Evolutionary conservation across 2,113 vertebrate genomes (phyloP), one percentile per base, ranked within the genome.

Genomic region (Apteryx mantelli): DNA sequence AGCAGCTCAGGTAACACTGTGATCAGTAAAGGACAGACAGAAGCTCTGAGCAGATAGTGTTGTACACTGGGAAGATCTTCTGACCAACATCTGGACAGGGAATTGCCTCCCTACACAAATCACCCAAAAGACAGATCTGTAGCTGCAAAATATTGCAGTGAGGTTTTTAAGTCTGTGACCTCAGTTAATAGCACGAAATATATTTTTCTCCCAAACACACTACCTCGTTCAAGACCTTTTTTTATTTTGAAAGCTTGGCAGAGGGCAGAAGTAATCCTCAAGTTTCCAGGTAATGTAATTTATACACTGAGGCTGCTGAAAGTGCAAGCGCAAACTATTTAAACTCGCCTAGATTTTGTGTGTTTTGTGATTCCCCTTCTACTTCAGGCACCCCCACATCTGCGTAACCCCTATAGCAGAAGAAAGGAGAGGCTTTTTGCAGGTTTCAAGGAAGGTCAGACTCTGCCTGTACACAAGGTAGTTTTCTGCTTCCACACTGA

Each of bases 61-160:
- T 94, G 88, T 86, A 96, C 50, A 88, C 46, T 2, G 1, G 71
- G 60, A 89, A 91, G 75, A 91, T 84, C 71, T 73, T 77, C 82
- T 82, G 44, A 64, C 60, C 77, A 82, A 93, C 75, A 93, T 40
- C 76, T 92, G 88, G 69, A 76, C 73, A 61, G 69, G 82, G 73
- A 89, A 95, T 50, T 86, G 52, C 13, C 42, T 90, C 53, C 34
- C 64, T 88, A 1, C 40, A 30, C n/a, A 52, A 82, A 74, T 53
- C 84, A 93, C 58, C 30, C 64, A 52, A 83, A 78, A 4, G 32
- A 11, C 77, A 73, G 46, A 52, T 36, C 89, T 91, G 52, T 48
- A 77, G 71, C 44, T 83, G 38, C 85, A 86, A 75, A 94, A 48
- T 44, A 70, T 86, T 63, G 4, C 3, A 70, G 68, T 18, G 38